Percentiles rank a stretch among this genome's conserved stretches.
Evolutionary conservation across 2,113 vertebrate genomes (phyloP).

Genomic region (Actenoides lindsayi): DNA sequence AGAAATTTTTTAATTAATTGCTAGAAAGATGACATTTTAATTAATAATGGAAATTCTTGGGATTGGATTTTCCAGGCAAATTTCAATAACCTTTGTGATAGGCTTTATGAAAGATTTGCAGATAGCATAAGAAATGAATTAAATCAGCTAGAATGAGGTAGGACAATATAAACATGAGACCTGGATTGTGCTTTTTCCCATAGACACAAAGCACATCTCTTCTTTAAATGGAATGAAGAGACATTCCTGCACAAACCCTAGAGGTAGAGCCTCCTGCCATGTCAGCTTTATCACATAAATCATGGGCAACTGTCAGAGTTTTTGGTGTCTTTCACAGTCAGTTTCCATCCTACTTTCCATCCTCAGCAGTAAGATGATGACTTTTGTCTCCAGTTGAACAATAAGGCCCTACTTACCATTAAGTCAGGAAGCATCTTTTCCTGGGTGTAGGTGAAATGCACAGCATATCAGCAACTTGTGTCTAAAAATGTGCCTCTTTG

Average conservation of each 20-base stretch:
- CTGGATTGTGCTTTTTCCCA: background rate
- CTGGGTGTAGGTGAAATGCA: background rate
- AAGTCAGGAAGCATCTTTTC: background rate
- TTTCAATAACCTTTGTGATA: background rate
- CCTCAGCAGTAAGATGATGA: background rate
- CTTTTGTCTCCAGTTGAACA: rapidly evolving
- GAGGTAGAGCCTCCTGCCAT: background rate
- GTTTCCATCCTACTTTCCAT: background rate
- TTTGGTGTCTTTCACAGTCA: background rate
- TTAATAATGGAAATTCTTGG: background rate
- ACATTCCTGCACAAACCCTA: background rate
- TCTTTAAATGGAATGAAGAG: background rate
- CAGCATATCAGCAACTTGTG: background rate
- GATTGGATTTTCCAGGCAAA: background rate
- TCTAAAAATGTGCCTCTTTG: background rate
- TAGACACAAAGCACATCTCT: background rate
- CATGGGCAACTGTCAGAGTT: background rate
- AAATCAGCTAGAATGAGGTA: background rate
- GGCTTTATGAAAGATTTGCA: background rate
- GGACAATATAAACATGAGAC: background rate
- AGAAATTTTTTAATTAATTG: constrained; percentile 9
- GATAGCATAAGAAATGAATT: background rate
- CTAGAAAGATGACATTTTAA: background rate
- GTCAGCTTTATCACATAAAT: background rate
- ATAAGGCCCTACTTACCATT: background rate